Percentiles rank a stretch among this genome's conserved stretches.
Evolutionary conservation across 2,113 vertebrate genomes (phyloP).

Genomic region (Typhlomys cinereus): DNA sequence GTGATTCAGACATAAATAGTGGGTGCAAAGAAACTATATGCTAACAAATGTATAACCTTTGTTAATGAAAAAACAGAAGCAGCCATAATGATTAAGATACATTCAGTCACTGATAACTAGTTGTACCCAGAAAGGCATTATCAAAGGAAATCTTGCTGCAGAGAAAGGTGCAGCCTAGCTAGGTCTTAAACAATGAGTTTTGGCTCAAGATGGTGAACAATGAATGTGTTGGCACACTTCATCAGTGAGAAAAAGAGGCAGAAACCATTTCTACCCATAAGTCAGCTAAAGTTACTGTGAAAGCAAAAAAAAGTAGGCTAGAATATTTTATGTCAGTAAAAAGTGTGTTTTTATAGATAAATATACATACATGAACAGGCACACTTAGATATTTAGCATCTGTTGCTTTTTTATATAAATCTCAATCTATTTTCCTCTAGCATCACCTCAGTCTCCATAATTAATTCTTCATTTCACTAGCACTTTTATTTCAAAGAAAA

Average conservation of each 20-base stretch:
- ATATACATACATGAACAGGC: no score
- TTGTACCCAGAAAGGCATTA: no score
- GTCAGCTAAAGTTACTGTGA: slow-evolving; percentile 25
- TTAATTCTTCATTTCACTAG: slow-evolving; percentile 14
- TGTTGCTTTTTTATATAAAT: not conserved
- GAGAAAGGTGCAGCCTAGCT: not conserved
- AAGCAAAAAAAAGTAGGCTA: not conserved
- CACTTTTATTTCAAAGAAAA: not conserved
- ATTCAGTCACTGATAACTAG: no score
- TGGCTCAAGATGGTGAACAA: no score
- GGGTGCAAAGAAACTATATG: no score
- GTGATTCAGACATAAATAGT: no score
- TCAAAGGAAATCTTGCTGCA: no score
- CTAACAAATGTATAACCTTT: no score
- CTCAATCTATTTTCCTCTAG: not conserved
- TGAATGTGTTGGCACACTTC: not conserved
- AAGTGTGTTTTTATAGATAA: not conserved
- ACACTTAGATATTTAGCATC: not conserved
- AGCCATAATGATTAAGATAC: no score
- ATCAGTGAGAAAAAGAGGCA: not conserved
- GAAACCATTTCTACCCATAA: not conserved
- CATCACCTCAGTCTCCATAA: no score
- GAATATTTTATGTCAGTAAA: not conserved
- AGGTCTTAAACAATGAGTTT: not conserved
- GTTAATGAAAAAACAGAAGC: no score